Base-by-base conservation (phyloP, 2,888 invertebrate genomes). In the Andrena trimmerana region DNA sequence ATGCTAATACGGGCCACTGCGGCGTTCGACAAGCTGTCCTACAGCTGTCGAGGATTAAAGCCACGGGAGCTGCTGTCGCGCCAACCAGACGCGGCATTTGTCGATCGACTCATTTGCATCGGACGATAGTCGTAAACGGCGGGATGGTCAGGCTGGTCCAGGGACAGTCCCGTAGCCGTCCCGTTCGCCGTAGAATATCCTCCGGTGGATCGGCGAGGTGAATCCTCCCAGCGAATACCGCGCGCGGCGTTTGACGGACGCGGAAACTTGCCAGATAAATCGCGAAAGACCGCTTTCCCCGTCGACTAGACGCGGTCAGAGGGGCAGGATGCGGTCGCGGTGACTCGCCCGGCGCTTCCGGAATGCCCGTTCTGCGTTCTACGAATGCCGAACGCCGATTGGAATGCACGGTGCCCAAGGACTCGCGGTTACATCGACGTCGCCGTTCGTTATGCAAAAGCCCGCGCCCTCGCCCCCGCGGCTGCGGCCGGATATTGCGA, bases 381-480 rank as follows among this genome's bases (percentile, higher is more conserved):
- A 68, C 74, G 78, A 81, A 85, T 84, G 81, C 69, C 77, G 42
- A 81, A 71, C 78, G 68, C 74, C 77, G 73, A 81, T 78, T 70
- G 72, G 78, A 83, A 84, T 78, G 83, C 82, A 50, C 71, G 65
- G 31, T 29, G 79, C 70, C 68, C 69, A 52, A 68, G 72, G 78
- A 84, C 78, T 78, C 69, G 84, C 60, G 82, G 71, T 65, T 42
- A 42, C 42, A 16, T 42, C 42, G 42, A 42, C 42, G 42, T 42
- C 42, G 16, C 42, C 16, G 42, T 42, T 42, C 42, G 42, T 42
- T 42, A 42, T 42, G 42, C 42, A 42, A 42, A 42, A 16, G 42
- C 42, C 42, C 13, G 42, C 13, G 42, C 42, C 42, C 42, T 42
- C 42, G 1, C 13, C 42, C 42, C 42, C 42, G 42, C 42, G 42